Evolutionary conservation across 2,888 invertebrate genomes (phyloP).

Genomic region (Azorinus chamasolen): DNA sequence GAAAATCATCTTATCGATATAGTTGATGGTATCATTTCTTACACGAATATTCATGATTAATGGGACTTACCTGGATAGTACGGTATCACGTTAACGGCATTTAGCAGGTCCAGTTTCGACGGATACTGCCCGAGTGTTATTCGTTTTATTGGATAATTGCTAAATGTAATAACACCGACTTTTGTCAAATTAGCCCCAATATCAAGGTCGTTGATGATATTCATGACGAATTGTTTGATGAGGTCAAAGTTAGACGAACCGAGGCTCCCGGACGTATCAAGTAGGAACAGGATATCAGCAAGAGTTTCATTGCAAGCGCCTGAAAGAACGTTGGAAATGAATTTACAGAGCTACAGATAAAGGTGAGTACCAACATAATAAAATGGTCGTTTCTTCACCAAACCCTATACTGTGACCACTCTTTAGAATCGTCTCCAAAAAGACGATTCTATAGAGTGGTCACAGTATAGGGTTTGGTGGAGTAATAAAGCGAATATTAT

Average conservation of each 20-base stretch:
- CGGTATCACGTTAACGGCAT: slow-evolving; percentile 48
- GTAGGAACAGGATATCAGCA: slow-evolving; percentile 52
- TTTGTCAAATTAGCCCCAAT: slow-evolving; percentile 39
- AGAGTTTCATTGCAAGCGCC: slow-evolving; percentile 55
- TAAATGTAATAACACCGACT: slow-evolving; percentile 59
- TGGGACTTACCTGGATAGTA: slow-evolving; percentile 55
- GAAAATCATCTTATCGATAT: too few species aligned
- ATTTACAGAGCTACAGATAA: too few species aligned
- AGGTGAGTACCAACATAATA: too few species aligned
- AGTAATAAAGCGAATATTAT: too few species aligned
- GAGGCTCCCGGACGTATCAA: slow-evolving; percentile 60
- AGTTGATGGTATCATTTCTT: too few species aligned
- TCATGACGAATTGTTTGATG: slow-evolving; percentile 48
- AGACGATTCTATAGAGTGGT: too few species aligned
- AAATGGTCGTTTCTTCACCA: too few species aligned
- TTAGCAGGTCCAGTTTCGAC: slow-evolving; percentile 28
- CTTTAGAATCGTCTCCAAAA: too few species aligned
- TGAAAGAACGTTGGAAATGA: slow-evolving; percentile 26
- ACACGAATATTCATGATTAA: too few species aligned
- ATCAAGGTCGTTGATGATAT: slow-evolving; percentile 45
- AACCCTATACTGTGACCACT: too few species aligned
- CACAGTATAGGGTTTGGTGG: too few species aligned
- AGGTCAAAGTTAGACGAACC: slow-evolving; percentile 39
- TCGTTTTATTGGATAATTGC: slow-evolving; percentile 43
- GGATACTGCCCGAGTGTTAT: slow-evolving; percentile 35